These are phyloP conservation scores for Emys orbicularis DNA, from an alignment of 2,797 vertebrate species.

Conservation along the genomic window DNA sequence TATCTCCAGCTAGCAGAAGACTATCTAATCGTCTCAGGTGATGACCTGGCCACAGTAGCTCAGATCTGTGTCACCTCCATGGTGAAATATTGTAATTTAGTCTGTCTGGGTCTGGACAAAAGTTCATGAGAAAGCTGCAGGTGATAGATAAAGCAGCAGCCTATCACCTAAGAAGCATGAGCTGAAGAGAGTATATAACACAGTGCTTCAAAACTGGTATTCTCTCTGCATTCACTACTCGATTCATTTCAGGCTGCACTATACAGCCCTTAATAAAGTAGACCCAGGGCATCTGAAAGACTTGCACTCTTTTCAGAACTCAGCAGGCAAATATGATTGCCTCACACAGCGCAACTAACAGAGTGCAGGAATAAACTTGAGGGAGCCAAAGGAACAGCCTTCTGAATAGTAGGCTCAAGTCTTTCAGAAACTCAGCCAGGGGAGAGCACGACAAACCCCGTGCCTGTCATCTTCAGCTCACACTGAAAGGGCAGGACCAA, in stretches of 20 bases:
- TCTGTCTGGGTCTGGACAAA: constrained; percentile 36
- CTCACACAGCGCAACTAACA: rapidly evolving
- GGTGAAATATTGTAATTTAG: constrained; percentile 46
- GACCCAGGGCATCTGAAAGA: neutral
- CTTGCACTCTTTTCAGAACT: neutral
- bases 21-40: constrained; percentile 45
- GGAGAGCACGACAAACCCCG: neutral
- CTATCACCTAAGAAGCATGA: constrained; percentile 8
- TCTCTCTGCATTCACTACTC: neutral
- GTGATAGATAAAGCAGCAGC: constrained; percentile 21
- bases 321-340: neutral
- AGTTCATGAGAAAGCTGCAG: constrained; percentile 41
- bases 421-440: neutral
- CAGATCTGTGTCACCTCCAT: constrained; percentile 47
- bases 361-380: neutral
- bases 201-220: constrained; percentile 12
- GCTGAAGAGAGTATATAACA: neutral
- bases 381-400: neutral
- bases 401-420: neutral
- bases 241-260: neutral
- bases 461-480: neutral
- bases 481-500: neutral
- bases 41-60: neutral
- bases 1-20: constrained; percentile 51
- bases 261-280: neutral